Percentiles rank a stretch among this genome's conserved stretches.
phyloP scores from a whole-genome alignment of 1,140 invertebrate genomes.

The Drosophila tani region DNA sequence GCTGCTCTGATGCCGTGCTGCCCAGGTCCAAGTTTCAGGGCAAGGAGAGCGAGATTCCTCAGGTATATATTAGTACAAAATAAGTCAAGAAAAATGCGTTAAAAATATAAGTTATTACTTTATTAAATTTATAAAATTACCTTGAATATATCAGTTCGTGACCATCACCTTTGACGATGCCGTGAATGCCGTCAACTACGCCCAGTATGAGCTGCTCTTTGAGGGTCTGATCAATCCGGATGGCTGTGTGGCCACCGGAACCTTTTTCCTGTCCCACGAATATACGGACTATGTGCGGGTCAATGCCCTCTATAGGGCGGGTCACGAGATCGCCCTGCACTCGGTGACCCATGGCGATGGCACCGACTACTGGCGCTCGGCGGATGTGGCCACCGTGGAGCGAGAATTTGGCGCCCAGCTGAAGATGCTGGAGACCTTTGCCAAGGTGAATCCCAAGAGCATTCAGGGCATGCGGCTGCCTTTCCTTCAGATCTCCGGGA shows the following conservation, averaged over 20 bases:
- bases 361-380: conserved; percentile 86
- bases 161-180: conserved; percentile 90
- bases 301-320: conserved; percentile 87
- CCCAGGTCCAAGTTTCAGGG: conserved; percentile 70
- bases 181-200: conserved; percentile 88
- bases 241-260: conserved; percentile 87
- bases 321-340: conserved; percentile 90
- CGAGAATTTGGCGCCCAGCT: conserved; percentile 87
- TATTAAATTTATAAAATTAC: too few species aligned
- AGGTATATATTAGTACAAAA: conserved; percentile 29
- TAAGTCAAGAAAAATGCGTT: too few species aligned
- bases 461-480: conserved; percentile 88
- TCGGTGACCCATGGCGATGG: conserved; percentile 86
- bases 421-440: conserved; percentile 86
- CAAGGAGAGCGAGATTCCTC: conserved; percentile 84
- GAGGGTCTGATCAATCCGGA: conserved; percentile 87
- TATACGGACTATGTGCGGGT: conserved; percentile 89
- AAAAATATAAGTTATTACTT: too few species aligned
- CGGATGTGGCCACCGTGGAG: conserved; percentile 84
- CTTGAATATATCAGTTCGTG: conserved; percentile 78
- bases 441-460: conserved; percentile 85
- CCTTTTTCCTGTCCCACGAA: conserved; percentile 89
- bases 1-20: conserved; percentile 84
- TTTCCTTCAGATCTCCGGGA: conserved; percentile 89
- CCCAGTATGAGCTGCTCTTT: conserved; percentile 88